Evolutionary conservation across 2,888 invertebrate species (phyloP), one percentile per base, ranked within the genome.

Genomic region (Calliopum simillimum): DNA sequence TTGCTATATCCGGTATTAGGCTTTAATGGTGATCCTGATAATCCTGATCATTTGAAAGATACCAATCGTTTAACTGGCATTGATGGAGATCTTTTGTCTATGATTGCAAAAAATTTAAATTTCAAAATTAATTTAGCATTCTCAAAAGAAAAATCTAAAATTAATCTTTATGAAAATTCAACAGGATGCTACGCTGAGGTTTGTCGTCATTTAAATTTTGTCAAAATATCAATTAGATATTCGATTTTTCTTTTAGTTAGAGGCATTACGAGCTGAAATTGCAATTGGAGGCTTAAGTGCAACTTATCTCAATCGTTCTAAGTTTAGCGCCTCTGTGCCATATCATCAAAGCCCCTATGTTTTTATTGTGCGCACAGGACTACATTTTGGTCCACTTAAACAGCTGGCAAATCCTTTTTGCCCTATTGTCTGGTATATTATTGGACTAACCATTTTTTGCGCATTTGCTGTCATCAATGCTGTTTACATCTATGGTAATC

Each of bases 11-110:
- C 84, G 0, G 72, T 79, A 14, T 61, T 82, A 13, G 72, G 49
- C 6, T 84, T 84, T 51, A 1, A 69, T 0, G 84, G 85, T 0
- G 74, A 85, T 56, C 13, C 3, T 0, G 47, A 49, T 0, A 77
- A 80, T 69, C 69, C 76, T 11, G 47, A 68, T 1, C 71, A 70
- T 4, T 73, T 79, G 8, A 66, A 72, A 5, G 69, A 78, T 49
- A 70, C 25, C n/a, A 56, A 70, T 16, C 79, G 78, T 0, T 71
- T 83, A 0, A 68, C 61, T 0, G 85, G 85, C 2, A 74, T 84
- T 41, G 85, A 85, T 44, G 84, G 82, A 0, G 77, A 78, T 4
- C 65, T 84, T 6, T 71, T 85, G 3, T 79, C 77, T 41, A 1
- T 73, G 8, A 61, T 84, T 47, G 76, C 83, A 4, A 67, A 56